A percentile compares a stretch with the other conserved stretches of the same genome.
Conservation (phyloP, 2,888 invertebrate species). For the Mythimna albipuncta region DNA sequence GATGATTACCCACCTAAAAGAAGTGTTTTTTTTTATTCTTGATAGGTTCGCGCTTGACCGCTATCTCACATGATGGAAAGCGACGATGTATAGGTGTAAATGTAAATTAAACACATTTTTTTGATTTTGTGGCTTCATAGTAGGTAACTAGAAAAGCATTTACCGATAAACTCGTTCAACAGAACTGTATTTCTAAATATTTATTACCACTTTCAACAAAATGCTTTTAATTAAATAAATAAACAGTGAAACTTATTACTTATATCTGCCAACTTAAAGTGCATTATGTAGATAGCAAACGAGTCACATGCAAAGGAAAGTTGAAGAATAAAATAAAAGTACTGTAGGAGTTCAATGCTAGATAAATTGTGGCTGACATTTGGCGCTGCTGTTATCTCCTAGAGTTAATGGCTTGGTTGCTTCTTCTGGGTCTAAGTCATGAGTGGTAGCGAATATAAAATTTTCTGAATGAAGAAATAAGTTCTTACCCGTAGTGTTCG, state of each 20-base stretch:
- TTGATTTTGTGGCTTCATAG: too few relatives aligned
- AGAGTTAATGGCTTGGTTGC: constrained; percentile 49
- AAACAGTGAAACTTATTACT: constrained; percentile 10
- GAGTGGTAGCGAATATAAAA: constrained; percentile 16
- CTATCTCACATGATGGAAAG: too few relatives aligned
- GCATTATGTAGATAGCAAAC: constrained; percentile 18
- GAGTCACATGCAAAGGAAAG: constrained; percentile 31
- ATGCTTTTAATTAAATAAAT: background rate
- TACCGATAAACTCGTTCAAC: too few relatives aligned
- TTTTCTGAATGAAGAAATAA: background rate
- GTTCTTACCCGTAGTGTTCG: too few relatives aligned
- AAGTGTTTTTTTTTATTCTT: too few relatives aligned
- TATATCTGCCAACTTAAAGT: background rate
- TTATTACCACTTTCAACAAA: background rate
- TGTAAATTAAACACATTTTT: too few relatives aligned
- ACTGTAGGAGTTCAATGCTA: constrained; percentile 43
- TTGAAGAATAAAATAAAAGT: constrained; percentile 60
- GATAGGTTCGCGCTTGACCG: too few relatives aligned
- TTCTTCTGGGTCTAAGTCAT: constrained; percentile 15
- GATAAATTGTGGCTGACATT: constrained; percentile 63
- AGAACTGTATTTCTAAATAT: background rate
- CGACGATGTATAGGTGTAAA: too few relatives aligned
- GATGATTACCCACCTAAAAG: too few relatives aligned
- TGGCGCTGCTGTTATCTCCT: constrained; percentile 56
- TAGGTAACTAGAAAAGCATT: too few relatives aligned